These are phyloP conservation scores for Ruditapes philippinarum DNA, from an alignment of 1,140 invertebrate genomes.

Conservation along the genomic window DNA sequence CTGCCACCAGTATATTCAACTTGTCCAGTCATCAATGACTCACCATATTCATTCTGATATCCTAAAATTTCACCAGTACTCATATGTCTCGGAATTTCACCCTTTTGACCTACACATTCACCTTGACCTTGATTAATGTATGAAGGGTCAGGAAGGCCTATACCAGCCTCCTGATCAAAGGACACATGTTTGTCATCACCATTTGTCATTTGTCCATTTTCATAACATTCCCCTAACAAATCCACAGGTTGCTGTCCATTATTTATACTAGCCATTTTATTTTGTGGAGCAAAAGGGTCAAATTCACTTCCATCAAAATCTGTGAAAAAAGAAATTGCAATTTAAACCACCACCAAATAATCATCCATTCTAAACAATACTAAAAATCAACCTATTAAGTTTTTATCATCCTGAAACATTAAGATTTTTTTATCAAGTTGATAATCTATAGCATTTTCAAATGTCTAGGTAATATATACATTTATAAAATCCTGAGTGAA, in stretches of 20 bases:
- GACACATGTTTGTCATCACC: constrained; percentile 52
- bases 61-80: constrained; percentile 61
- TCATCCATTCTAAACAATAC: neutral
- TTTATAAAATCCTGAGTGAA: neutral
- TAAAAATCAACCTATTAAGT: neutral
- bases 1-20: constrained; percentile 38
- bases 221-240: constrained; percentile 11
- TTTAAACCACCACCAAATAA: constrained; percentile 30
- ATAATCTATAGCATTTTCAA: neutral
- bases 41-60: constrained; percentile 64
- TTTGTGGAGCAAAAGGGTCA: constrained; percentile 33
- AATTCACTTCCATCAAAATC: constrained; percentile 65
- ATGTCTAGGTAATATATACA: neutral
- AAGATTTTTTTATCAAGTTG: neutral
- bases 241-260: constrained; percentile 34
- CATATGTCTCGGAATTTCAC: constrained; percentile 22
- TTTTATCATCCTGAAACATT: neutral
- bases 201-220: constrained; percentile 26
- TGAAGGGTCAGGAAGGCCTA: constrained; percentile 28
- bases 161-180: constrained; percentile 47
- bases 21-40: constrained; percentile 39
- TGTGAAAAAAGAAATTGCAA: constrained; percentile 46
- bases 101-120: neutral
- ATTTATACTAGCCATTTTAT: constrained; percentile 8
- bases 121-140: constrained; percentile 26